phyloP scores from a whole-genome alignment of 2,113 vertebrate genomes.

The Apteryx mantelli region DNA sequence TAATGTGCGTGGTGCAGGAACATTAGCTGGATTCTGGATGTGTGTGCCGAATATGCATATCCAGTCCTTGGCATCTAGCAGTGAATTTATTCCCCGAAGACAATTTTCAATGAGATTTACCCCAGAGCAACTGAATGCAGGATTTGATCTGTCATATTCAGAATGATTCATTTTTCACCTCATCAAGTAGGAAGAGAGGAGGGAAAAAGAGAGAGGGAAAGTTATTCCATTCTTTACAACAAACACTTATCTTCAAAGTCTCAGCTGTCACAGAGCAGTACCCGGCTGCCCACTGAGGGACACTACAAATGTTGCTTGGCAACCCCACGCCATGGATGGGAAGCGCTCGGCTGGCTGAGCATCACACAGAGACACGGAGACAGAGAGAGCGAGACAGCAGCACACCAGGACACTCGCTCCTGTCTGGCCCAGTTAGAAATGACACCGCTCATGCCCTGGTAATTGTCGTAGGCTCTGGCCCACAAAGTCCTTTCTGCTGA shows the following conservation, averaged over 20 bases:
- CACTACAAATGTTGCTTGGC: constrained; percentile 48
- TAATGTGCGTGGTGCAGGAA: not conserved
- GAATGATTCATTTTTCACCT: constrained; percentile 32
- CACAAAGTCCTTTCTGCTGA: not conserved
- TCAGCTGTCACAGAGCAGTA: not conserved
- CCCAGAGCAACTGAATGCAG: not conserved
- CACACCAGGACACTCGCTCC: not conserved
- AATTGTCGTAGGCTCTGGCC: fast-evolving
- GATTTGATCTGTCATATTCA: constrained; percentile 15
- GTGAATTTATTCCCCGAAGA: constrained; percentile 37
- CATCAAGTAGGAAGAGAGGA: not conserved
- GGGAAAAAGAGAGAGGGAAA: not conserved
- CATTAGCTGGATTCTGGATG: not conserved
- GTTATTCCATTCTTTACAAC: constrained; percentile 10
- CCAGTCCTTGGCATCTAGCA: not conserved
- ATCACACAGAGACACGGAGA: not conserved
- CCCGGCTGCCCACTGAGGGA: not conserved
- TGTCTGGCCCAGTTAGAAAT: not conserved
- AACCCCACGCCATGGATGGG: not conserved
- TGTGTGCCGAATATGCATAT: not conserved
- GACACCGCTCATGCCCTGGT: not conserved
- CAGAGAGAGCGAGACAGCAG: not conserved
- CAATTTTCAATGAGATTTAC: constrained; percentile 13
- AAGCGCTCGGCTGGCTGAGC: constrained; percentile 5
- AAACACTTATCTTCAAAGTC: not conserved